Evolutionary conservation across 1,140 invertebrate genomes (phyloP).

Genomic region (Lasioglossum baleicum): DNA sequence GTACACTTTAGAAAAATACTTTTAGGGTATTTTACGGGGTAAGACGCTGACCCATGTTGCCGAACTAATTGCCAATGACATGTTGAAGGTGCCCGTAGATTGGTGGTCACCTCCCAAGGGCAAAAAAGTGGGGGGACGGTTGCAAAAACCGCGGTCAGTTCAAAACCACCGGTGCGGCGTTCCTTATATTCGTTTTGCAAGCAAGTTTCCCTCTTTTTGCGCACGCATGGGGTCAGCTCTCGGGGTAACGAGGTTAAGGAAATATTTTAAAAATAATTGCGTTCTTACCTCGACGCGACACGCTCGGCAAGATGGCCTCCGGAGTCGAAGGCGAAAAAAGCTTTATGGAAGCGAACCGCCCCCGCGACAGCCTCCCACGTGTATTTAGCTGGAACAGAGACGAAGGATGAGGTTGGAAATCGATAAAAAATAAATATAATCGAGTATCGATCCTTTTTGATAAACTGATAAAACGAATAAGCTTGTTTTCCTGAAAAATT

Average conservation of each 20-base stretch:
- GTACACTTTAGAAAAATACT: too few species aligned
- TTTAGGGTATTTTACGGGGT: too few species aligned
- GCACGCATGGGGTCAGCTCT: constrained; percentile 73
- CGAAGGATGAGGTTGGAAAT: neutral
- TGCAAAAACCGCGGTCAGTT: constrained; percentile 66
- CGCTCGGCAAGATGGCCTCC: constrained; percentile 28
- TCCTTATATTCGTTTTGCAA: constrained; percentile 64
- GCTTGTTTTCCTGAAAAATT: too few species aligned
- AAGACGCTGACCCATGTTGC: neutral
- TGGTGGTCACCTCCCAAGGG: constrained; percentile 24
- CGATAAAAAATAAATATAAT: neutral
- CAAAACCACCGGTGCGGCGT: constrained; percentile 71
- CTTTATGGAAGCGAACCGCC: constrained; percentile 53
- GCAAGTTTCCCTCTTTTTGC: constrained; percentile 33
- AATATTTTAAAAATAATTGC: constrained; percentile 80
- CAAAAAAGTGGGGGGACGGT: constrained; percentile 16
- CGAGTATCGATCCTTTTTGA: neutral
- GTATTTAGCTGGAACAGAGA: constrained; percentile 51
- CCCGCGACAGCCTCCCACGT: constrained; percentile 57
- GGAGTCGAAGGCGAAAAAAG: constrained; percentile 38
- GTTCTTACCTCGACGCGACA: constrained; percentile 68
- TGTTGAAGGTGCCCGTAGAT: constrained; percentile 10
- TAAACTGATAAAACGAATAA: neutral
- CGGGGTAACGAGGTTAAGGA: constrained; percentile 76
- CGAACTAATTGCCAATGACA: neutral